phyloP scores from a whole-genome alignment of 2,113 vertebrate species.

The Coptodon bakossiorum region DNA sequence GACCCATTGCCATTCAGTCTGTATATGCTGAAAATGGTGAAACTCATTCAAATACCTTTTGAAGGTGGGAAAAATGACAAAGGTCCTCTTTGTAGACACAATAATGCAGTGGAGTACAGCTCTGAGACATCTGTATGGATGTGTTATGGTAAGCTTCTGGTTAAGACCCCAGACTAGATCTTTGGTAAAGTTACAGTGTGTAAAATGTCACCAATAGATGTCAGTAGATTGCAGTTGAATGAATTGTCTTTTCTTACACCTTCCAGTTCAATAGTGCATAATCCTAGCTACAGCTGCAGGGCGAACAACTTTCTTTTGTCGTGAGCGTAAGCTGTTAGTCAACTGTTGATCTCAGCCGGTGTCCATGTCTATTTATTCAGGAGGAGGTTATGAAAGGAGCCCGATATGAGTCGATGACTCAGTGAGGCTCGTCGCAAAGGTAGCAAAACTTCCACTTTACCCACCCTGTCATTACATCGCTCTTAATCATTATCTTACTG shows the following conservation, averaged over 20 bases:
- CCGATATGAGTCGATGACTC: not conserved
- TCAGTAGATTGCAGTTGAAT: not conserved
- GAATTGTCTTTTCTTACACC: not conserved
- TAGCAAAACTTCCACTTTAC: not conserved
- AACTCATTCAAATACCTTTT: not conserved
- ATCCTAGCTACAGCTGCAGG: not conserved
- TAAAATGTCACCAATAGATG: not conserved
- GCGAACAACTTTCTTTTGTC: not conserved
- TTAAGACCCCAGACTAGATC: not conserved
- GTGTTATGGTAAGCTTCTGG: not conserved
- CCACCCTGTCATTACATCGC: not conserved
- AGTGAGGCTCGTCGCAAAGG: not conserved
- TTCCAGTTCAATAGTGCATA: not conserved
- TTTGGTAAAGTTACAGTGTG: not conserved
- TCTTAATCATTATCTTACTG: not conserved
- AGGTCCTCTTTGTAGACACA: not conserved
- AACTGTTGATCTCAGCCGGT: not conserved
- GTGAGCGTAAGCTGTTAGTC: not conserved
- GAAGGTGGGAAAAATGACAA: not conserved
- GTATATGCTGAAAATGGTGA: not conserved
- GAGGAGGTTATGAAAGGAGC: not conserved
- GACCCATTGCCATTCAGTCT: not conserved
- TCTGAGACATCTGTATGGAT: not conserved
- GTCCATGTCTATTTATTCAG: not conserved
- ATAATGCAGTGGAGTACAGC: not conserved